A percentile compares a stretch with the other conserved stretches of the same genome.
These are phyloP conservation scores for Trachelus stipa DNA, from an alignment of 2,888 invertebrate genomes.

Conservation along the genomic window DNA sequence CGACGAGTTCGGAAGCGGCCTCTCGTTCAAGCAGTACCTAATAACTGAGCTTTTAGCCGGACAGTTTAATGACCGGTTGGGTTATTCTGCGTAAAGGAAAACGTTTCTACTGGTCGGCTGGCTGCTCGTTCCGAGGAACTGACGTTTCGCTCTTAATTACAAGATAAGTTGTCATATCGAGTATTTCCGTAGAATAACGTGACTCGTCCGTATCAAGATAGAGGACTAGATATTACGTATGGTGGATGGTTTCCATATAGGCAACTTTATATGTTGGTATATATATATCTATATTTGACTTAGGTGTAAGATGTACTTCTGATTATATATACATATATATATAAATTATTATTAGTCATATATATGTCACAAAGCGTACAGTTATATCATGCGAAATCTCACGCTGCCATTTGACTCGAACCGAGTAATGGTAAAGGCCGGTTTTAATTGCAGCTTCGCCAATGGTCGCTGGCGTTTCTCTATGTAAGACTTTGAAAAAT, in stretches of 20 bases:
- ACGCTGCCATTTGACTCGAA: not conserved
- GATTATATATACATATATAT: too few relatives aligned
- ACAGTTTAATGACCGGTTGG: not conserved
- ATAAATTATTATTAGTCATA: not conserved
- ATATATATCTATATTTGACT: not conserved
- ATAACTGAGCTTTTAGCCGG: conserved; percentile 2
- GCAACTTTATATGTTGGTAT: not conserved
- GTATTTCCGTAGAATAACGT: not conserved
- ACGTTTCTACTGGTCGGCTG: not conserved
- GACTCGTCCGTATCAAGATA: not conserved
- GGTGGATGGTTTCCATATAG: not conserved
- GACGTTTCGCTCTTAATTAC: not conserved
- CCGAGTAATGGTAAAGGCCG: not conserved
- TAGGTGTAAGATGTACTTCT: not conserved
- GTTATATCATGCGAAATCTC: not conserved
- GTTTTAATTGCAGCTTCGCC: not conserved
- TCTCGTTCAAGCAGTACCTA: not conserved
- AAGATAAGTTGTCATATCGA: not conserved
- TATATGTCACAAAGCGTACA: not conserved
- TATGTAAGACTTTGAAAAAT: conserved; percentile 42
- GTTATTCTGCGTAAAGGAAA: not conserved
- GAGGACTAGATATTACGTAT: not conserved
- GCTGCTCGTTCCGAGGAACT: not conserved
- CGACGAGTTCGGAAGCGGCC: conserved; percentile 1
- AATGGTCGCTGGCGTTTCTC: not conserved